phyloP scores from a whole-genome alignment of 2,113 vertebrate genomes.

The Varanus salvator region DNA sequence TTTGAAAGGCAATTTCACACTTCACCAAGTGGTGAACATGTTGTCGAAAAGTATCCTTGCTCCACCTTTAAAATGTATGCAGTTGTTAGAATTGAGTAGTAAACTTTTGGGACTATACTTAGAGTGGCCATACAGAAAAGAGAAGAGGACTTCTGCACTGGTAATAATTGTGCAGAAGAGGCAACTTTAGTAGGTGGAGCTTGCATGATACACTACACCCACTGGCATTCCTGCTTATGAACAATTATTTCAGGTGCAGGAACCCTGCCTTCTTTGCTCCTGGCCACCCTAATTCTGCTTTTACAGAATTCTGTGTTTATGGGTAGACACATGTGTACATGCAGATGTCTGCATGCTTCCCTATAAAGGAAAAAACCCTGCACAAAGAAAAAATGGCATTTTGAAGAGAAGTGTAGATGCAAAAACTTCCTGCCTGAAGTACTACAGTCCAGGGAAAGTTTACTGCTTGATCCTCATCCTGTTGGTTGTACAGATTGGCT shows the following conservation, averaged over 20 bases:
- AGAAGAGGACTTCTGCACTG: too few relatives aligned
- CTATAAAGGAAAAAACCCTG: too few relatives aligned
- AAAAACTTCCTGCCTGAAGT: too few relatives aligned
- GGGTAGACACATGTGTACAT: too few relatives aligned
- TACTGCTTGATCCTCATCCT: too few relatives aligned
- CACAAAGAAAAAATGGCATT: neutral
- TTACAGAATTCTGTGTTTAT: too few relatives aligned
- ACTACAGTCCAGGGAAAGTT: neutral
- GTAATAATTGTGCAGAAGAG: neutral
- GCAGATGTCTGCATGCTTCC: neutral
- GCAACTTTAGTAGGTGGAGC: neutral
- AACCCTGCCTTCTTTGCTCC: neutral
- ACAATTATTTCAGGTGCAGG: neutral
- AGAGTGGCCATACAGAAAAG: neutral
- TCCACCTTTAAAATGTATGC: constrained; percentile 7
- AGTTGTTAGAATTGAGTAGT: neutral
- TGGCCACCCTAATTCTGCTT: neutral
- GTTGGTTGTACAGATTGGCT: neutral
- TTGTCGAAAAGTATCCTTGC: constrained; percentile 17
- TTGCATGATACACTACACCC: neutral
- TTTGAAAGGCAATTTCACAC: constrained; percentile 38
- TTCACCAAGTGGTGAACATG: constrained; percentile 21
- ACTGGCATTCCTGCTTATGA: neutral
- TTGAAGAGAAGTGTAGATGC: neutral
- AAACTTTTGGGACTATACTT: neutral